Percentiles rank a stretch among this genome's conserved stretches.
Evolutionary conservation across 2,113 vertebrate species (phyloP).

Genomic region (Pollimyrus isidori): DNA sequence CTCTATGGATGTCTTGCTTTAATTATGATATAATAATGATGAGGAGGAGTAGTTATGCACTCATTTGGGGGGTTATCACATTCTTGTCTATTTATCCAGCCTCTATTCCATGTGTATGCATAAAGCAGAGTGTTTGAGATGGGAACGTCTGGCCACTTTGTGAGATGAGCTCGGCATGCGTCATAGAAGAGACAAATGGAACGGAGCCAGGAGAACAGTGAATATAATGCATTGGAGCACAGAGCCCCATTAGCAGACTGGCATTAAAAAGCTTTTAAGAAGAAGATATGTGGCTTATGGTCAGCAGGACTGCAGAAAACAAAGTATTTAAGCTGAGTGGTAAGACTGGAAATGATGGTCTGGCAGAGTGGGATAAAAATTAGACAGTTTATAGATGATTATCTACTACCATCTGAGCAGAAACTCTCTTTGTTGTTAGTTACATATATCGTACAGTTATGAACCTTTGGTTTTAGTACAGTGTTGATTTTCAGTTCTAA

Average conservation of each 20-base stretch:
- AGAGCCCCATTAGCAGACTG: conserved; percentile 9
- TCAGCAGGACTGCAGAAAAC: conserved; percentile 6
- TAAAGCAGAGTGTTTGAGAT: neutral
- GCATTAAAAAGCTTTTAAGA: conserved; percentile 23
- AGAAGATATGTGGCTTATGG: conserved; percentile 6
- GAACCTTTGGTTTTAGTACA: neutral
- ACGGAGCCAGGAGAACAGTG: neutral
- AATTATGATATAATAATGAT: neutral
- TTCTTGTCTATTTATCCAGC: neutral
- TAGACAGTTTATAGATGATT: neutral
- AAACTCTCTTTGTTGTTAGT: neutral
- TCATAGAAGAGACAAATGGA: neutral
- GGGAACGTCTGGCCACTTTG: neutral
- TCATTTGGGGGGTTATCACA: neutral
- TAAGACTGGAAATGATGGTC: neutral
- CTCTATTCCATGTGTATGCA: neutral
- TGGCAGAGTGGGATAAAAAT: neutral
- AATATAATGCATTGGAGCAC: conserved; percentile 10
- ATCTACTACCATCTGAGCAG: neutral
- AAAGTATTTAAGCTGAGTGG: conserved; percentile 1
- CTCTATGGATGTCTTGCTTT: neutral
- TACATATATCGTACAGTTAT: neutral
- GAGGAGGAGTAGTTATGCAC: neutral
- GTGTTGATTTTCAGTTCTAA: neutral
- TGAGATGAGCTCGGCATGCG: neutral